Evolutionary conservation across 2,888 invertebrate species (phyloP).

Genomic region (Alcis repandata): DNA sequence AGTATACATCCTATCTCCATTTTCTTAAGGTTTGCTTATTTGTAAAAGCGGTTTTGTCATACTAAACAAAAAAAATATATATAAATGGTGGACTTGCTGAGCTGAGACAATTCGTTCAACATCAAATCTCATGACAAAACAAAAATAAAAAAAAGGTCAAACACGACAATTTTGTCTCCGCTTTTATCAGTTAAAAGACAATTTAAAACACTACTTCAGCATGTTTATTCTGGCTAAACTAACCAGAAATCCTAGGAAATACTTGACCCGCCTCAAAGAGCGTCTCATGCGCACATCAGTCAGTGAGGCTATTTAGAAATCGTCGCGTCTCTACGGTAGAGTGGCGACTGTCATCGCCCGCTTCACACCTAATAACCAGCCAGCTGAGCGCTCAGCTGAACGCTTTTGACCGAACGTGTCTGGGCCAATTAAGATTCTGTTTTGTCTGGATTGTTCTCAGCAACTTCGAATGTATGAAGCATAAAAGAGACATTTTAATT

Average conservation of each 20-base stretch:
- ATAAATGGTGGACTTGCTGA: no score
- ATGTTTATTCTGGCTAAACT: constrained; percentile 3
- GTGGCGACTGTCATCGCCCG: constrained; percentile 64
- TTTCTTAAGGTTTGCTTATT: no score
- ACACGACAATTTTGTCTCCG: no score
- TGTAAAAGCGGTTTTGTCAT: no score
- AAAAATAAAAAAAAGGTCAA: no score
- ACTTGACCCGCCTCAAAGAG: constrained; percentile 42
- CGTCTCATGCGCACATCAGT: constrained; percentile 44
- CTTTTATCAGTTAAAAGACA: no score
- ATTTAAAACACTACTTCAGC: neutral
- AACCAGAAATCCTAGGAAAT: constrained; percentile 19
- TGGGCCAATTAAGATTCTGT: constrained; percentile 25
- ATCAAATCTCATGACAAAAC: no score
- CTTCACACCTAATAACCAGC: constrained; percentile 69
- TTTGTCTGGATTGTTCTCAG: constrained; percentile 17
- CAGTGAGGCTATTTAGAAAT: constrained; percentile 53
- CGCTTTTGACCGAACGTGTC: constrained; percentile 26
- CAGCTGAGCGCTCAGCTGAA: constrained; percentile 57
- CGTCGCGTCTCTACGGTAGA: constrained; percentile 57
- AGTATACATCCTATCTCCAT: no score
- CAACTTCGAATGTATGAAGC: neutral
- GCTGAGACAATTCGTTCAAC: no score
- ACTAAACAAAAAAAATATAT: no score
- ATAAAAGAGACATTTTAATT: no score